Evolutionary conservation across 2,113 vertebrate species (phyloP).

Genomic region (Oncorhynchus clarkii): DNA sequence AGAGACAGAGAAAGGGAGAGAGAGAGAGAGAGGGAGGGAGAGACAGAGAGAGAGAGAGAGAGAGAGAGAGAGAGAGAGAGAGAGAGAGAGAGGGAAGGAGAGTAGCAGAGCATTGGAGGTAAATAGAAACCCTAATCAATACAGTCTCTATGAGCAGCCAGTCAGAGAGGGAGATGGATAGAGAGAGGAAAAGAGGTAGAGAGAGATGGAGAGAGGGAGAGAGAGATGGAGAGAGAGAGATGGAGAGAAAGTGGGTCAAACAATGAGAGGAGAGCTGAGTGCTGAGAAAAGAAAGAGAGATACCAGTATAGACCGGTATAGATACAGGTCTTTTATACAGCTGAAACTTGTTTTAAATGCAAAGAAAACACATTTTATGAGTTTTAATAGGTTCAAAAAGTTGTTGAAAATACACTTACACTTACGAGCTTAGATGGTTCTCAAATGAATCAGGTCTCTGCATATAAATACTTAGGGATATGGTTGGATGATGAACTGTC

Average conservation of each 20-base stretch:
- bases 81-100: conserved; percentile 20
- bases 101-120: conserved; percentile 49
- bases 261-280: conserved; percentile 37
- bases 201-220: conserved; percentile 19
- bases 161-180: conserved; percentile 13
- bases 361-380: too few species aligned
- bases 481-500: too few species aligned
- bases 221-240: background rate
- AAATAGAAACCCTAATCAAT: conserved; percentile 73
- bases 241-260: conserved; percentile 61
- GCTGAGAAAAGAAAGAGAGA: conserved; percentile 16
- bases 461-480: too few species aligned
- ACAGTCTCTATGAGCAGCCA: conserved; percentile 45
- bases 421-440: too few species aligned
- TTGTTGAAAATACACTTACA: too few species aligned
- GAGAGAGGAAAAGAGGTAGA: conserved; percentile 11
- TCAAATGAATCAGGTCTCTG: too few species aligned
- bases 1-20: background rate
- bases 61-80: conserved; percentile 36
- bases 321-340: too few species aligned
- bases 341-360: too few species aligned
- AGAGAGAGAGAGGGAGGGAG: conserved; percentile 32
- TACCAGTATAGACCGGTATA: too few species aligned
- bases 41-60: background rate
- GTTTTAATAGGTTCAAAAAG: too few species aligned